A percentile compares a stretch with the other conserved stretches of the same genome.
Conservation (phyloP, 2,113 vertebrate species). For the Porphyrio hochstetteri region DNA sequence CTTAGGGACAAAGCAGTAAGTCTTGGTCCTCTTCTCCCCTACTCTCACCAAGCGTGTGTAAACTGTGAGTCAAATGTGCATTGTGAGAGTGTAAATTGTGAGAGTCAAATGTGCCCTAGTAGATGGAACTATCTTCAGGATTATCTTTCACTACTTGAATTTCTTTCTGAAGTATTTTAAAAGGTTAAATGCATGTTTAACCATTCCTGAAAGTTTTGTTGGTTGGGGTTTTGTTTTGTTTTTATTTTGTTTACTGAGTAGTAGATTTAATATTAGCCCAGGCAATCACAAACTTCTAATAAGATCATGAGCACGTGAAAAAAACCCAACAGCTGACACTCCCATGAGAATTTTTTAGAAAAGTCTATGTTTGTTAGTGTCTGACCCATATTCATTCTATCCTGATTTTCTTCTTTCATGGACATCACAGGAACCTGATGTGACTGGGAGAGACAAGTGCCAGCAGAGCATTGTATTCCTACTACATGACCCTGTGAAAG, state of each 20-base stretch:
- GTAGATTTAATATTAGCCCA: background rate
- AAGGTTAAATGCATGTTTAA: too few species aligned
- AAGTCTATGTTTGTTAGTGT: background rate
- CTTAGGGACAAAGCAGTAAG: too few species aligned
- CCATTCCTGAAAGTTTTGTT: too few species aligned
- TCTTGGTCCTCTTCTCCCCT: too few species aligned
- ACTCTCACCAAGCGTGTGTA: too few species aligned
- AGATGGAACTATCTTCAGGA: too few species aligned
- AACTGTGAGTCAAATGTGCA: too few species aligned
- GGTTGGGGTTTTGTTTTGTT: too few species aligned
- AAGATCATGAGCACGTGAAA: background rate
- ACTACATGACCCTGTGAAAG: background rate
- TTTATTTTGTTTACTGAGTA: background rate
- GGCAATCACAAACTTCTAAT: background rate
- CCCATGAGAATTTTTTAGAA: background rate
- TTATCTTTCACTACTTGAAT: too few species aligned
- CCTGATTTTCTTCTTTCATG: background rate
- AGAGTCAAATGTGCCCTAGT: too few species aligned
- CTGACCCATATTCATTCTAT: background rate
- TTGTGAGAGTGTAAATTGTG: too few species aligned
- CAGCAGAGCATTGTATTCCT: background rate
- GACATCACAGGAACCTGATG: background rate
- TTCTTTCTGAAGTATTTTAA: too few species aligned
- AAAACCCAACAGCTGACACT: background rate
- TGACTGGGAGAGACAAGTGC: background rate